These are phyloP conservation scores for Synodontis membranacea DNA, from an alignment of 2,113 vertebrate genomes.

Conservation along the genomic window DNA sequence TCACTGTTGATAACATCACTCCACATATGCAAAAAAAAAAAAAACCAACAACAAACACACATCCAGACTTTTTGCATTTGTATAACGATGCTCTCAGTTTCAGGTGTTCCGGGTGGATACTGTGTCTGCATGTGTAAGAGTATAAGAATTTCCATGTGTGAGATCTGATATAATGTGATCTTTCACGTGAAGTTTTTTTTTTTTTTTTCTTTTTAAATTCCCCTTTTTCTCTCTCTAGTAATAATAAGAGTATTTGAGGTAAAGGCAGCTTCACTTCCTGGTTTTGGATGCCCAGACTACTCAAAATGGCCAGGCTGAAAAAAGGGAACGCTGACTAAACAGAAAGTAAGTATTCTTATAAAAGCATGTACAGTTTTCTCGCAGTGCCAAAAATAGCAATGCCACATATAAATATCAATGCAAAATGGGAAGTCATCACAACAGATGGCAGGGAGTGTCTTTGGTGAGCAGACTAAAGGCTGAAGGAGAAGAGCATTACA, in stretches of 20 bases:
- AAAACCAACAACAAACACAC: not conserved
- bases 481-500: not conserved
- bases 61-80: not conserved
- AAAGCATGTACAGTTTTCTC: not conserved
- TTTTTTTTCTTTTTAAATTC: too few relatives aligned
- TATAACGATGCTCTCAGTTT: not conserved
- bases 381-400: not conserved
- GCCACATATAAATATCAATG: not conserved
- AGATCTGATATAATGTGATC: not conserved
- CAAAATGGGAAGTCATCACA: not conserved
- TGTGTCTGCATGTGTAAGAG: not conserved
- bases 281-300: not conserved
- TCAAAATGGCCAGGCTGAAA: not conserved
- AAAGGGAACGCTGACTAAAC: not conserved
- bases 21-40: not conserved
- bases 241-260: not conserved
- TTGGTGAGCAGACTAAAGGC: not conserved
- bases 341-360: not conserved
- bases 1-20: not conserved
- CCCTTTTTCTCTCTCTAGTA: not conserved
- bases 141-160: not conserved
- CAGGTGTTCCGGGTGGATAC: not conserved
- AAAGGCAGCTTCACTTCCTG: not conserved
- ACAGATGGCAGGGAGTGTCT: not conserved
- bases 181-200: not conserved